Evolutionary conservation across 2,113 vertebrate species (phyloP), one percentile per base, ranked within the genome.

Genomic region (Romanogobio albipinnatus): DNA sequence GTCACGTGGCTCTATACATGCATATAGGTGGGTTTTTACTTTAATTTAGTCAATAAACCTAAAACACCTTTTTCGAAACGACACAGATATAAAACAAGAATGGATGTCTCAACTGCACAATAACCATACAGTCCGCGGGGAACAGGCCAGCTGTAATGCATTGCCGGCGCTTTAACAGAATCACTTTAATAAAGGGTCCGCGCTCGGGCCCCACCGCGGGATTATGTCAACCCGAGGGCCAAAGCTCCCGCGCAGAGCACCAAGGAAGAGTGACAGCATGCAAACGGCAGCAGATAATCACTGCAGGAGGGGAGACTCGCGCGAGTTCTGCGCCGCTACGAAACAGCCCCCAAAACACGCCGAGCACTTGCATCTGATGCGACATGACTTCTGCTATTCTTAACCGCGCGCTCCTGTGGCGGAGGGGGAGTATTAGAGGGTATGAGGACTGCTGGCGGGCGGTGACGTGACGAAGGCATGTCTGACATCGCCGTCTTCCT

Each of bases 331-430:
- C 11, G 47, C 17, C n/a, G 66, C 61, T n/a, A 17, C 33, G 43
- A 81, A 66, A 56, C 53, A 70, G 26, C 88, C 91, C 91, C 88
- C 82, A 77, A 85, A 91, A 90, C 87, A 84, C 64, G 81, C 86
- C 84, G 86, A 86, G 87, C 81, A 61, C 87, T 81, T 86, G 90
- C 93, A 91, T 93, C 89, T 89, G 89, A 94, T 91, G 92, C 93
- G 93, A 94, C 93, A 94, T 91, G 91, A 90, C 93, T 92, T 93
- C 90, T 88, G 92, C 93, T 93, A 92, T 93, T 94, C 94, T 94
- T 93, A 93, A 92, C 92, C 92, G 79, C 89, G 84, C 89, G 86
- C 89, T 83, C 92, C 90, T 88, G 89, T 87, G 89, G 91, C 91
- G 90, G 51, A 53, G 51, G 51, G 15, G n/a, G n/a, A n/a, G n/a